Percentiles rank a stretch among this genome's conserved stretches.
Evolutionary conservation across 2,797 vertebrate species (phyloP).

Genomic region (Poecilia picta): DNA sequence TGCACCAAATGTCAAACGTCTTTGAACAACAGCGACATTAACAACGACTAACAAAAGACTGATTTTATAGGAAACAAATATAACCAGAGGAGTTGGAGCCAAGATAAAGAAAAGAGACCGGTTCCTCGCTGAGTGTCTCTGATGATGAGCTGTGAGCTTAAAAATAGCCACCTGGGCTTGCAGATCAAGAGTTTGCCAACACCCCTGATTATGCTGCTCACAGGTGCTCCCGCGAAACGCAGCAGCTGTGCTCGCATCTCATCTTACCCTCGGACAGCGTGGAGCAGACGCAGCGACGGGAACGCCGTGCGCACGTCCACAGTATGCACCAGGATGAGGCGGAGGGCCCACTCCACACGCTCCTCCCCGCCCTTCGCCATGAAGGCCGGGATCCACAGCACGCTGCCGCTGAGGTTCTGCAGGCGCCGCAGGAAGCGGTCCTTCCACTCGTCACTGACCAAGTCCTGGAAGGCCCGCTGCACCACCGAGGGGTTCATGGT

Average conservation of each 20-base stretch:
- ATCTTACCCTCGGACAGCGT: conserved; percentile 95
- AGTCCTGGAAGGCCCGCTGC: conserved; percentile 94
- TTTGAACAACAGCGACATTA: background rate
- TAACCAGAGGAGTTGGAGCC: background rate
- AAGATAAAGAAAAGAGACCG: conserved; percentile 9
- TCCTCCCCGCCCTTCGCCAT: conserved; percentile 97
- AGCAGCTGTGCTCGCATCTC: conserved; percentile 9
- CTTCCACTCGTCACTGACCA: conserved; percentile 89
- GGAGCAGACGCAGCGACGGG: conserved; percentile 93
- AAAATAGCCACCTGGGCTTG: conserved; percentile 60
- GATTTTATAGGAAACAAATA: background rate
- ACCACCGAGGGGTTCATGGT: conserved; percentile 99
- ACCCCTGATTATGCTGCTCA: conserved; percentile 45
- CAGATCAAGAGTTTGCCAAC: conserved; percentile 46
- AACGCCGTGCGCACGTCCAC: conserved; percentile 92
- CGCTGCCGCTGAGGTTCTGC: conserved; percentile 88
- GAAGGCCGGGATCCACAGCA: conserved; percentile 98
- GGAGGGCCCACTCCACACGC: conserved; percentile 92
- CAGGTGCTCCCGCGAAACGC: conserved; percentile 37
- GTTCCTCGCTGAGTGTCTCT: conserved; percentile 17
- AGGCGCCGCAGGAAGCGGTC: conserved; percentile 89
- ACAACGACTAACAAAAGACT: conserved; percentile 2
- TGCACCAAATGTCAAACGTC: conserved; percentile 13
- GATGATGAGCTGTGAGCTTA: conserved; percentile 62
- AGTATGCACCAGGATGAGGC: conserved; percentile 89